phyloP scores from a whole-genome alignment of 2,888 invertebrate species.

The Drosophila sordidula region DNA sequence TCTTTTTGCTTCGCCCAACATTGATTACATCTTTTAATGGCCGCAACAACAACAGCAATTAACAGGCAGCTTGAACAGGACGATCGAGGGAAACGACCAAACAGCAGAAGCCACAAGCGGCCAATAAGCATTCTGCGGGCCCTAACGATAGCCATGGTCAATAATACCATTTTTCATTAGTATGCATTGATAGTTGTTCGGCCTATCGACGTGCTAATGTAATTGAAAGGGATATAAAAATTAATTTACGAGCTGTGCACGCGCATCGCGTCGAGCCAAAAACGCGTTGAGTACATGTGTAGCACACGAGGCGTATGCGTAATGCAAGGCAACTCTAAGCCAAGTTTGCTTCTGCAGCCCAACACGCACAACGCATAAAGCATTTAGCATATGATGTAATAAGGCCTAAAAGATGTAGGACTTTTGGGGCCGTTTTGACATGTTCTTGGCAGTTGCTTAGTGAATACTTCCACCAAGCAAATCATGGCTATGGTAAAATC shows the following conservation, averaged over 20 bases:
- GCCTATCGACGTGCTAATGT: constrained; percentile 41
- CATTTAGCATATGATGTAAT: constrained; percentile 5
- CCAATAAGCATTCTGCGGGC: constrained; percentile 23
- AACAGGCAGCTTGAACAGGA: constrained; percentile 7
- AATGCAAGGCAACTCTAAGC: constrained; percentile 9
- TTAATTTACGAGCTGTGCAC: constrained; percentile 66
- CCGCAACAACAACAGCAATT: constrained; percentile 18
- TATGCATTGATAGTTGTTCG: constrained; percentile 50
- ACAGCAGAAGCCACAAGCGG: constrained; percentile 10
- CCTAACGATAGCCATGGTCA: constrained; percentile 1
- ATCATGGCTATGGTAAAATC: background rate
- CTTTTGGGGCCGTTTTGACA: background rate
- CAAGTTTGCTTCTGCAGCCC: background rate
- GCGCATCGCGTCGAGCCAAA: constrained; percentile 20
- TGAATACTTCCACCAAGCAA: background rate
- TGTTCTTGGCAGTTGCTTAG: background rate
- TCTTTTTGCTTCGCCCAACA: constrained; percentile 1
- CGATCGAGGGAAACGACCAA: constrained; percentile 1
- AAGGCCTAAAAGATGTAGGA: background rate
- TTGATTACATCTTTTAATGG: constrained; percentile 38
- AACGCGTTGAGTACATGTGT: constrained; percentile 4
- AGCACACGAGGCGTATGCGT: constrained; percentile 20
- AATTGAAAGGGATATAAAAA: constrained; percentile 66
- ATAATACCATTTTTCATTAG: constrained; percentile 34
- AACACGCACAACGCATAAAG: constrained; percentile 4